phyloP scores from a whole-genome alignment of 2,113 vertebrate genomes.

The Callocephalon fimbriatum region DNA sequence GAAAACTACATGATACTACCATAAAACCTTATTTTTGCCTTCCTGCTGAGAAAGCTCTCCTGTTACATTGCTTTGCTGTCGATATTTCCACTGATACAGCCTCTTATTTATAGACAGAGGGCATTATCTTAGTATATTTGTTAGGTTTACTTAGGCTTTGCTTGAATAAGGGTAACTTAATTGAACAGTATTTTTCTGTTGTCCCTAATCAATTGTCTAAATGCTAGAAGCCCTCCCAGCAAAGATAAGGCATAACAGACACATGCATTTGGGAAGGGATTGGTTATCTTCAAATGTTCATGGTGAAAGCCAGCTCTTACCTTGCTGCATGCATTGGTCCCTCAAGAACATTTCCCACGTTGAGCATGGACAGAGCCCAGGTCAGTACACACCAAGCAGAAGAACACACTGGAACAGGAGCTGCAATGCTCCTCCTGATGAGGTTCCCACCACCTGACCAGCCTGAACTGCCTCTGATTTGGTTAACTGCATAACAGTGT shows the following conservation, averaged over 20 bases:
- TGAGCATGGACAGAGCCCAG: background rate
- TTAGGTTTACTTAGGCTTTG: background rate
- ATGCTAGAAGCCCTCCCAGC: background rate
- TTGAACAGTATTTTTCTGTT: background rate
- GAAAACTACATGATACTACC: accelerated
- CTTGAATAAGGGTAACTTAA: background rate
- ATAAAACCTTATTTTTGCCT: background rate
- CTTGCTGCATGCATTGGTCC: accelerated
- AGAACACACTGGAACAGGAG: background rate
- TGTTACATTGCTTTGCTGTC: background rate
- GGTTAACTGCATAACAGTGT: accelerated
- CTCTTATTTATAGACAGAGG: background rate
- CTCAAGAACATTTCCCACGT: background rate
- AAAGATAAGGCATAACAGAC: background rate
- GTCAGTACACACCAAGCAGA: background rate
- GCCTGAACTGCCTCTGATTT: background rate
- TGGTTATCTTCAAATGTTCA: background rate
- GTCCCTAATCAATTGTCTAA: background rate
- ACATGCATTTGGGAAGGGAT: background rate
- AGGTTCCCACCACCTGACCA: background rate
- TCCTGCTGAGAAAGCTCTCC: background rate
- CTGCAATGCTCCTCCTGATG: background rate
- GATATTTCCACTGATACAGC: background rate
- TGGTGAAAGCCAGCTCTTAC: background rate
- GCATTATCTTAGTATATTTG: background rate